Conservation (phyloP, 2,888 invertebrate species). For the Ophion ellenae region DNA sequence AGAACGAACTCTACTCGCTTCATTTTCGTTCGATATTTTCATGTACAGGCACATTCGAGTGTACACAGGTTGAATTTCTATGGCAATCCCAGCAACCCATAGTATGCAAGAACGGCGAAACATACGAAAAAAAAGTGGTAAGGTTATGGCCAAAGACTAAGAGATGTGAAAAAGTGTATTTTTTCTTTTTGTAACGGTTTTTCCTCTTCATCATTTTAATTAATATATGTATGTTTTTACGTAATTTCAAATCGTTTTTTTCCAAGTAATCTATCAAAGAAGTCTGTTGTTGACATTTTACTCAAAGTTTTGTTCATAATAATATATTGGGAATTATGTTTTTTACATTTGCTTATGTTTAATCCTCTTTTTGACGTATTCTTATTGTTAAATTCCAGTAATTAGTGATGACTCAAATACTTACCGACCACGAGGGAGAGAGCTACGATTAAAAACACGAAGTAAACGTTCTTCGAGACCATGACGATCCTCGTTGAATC, state of each 20-base stretch:
- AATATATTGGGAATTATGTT: neutral
- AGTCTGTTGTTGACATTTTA: no score
- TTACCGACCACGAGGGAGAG: constrained; percentile 74
- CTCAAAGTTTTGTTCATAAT: no score
- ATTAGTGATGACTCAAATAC: constrained; percentile 45
- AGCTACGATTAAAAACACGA: constrained; percentile 69
- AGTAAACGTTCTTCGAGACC: constrained; percentile 60
- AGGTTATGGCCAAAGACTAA: neutral
- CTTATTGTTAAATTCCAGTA: neutral
- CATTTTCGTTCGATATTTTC: neutral
- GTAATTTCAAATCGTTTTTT: neutral
- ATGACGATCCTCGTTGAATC: constrained; percentile 47
- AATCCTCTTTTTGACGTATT: neutral
- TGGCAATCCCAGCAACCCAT: no score
- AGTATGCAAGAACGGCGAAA: no score
- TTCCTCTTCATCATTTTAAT: neutral
- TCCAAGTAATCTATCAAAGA: neutral
- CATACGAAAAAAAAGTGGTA: neutral
- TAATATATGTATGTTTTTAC: neutral
- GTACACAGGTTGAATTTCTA: neutral
- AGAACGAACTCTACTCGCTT: neutral
- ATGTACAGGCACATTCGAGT: neutral
- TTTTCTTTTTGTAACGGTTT: neutral
- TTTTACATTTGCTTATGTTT: neutral
- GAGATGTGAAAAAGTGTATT: neutral